Percentiles rank a stretch among this genome's conserved stretches.
phyloP scores from a whole-genome alignment of 2,113 vertebrate genomes.

The Callionymus lyra region DNA sequence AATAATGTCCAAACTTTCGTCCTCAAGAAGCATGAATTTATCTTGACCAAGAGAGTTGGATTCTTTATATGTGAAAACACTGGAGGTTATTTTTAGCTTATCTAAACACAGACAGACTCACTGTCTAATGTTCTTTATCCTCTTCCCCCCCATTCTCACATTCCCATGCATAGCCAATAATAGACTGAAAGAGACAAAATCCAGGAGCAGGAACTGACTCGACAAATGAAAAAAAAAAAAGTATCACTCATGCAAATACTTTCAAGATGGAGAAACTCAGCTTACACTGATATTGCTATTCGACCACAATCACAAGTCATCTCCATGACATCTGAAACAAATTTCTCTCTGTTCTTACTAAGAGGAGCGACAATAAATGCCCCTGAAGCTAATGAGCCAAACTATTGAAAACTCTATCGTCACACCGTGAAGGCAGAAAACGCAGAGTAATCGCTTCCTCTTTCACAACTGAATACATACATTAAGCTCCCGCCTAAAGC shows the following conservation, averaged over 20 bases:
- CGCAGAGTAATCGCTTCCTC: not conserved
- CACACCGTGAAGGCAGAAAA: not conserved
- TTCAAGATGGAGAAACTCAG: too few species aligned
- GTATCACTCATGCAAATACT: too few species aligned
- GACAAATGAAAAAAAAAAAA: slow-evolving; percentile 9
- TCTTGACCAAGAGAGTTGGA: not conserved
- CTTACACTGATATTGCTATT: too few species aligned
- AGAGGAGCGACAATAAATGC: too few species aligned
- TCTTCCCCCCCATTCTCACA: slow-evolving; percentile 42
- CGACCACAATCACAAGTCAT: too few species aligned
- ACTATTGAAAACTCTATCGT: slow-evolving; percentile 3
- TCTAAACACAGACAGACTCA: slow-evolving; percentile 50
- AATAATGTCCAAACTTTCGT: too few species aligned
- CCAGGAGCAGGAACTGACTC: slow-evolving; percentile 44
- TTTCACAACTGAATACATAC: slow-evolving; percentile 4
- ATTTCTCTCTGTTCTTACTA: too few species aligned
- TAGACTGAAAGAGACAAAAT: slow-evolving; percentile 51
- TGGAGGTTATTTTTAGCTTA: slow-evolving; percentile 53
- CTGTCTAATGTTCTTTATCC: slow-evolving; percentile 55
- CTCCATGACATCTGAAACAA: too few species aligned
- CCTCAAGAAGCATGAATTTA: too few species aligned
- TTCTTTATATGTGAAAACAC: slow-evolving; percentile 19
- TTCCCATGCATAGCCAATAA: slow-evolving; percentile 56
- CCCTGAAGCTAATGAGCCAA: too few species aligned
- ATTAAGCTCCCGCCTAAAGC: slow-evolving; percentile 7